Evolutionary conservation across 2,888 invertebrate species (phyloP), one percentile per base, ranked within the genome.

Genomic region (Metalampra italica): DNA sequence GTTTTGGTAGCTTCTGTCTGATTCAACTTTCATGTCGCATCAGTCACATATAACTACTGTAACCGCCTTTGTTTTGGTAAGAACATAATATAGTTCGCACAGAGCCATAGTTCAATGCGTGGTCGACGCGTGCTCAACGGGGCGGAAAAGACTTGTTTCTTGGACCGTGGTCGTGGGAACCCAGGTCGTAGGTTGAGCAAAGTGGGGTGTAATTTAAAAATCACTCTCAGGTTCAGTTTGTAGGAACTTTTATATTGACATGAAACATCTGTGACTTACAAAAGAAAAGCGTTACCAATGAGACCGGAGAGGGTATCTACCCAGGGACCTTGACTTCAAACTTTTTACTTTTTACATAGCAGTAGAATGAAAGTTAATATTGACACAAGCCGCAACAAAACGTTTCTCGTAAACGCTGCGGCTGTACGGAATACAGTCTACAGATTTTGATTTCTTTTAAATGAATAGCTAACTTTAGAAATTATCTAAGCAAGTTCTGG

Each of bases 91-190:
- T 62, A 61, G 64, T 72, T 72, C 68, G 68, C 69, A 73, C 60
- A 75, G 56, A 60, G 52, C 66, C 69, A 69, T 59, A 60, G 62
- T 58, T 65, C 63, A 61, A 57, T 65, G 62, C 60, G 59, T 53
- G 47, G 54, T 45, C 49, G 54, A 47, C 49, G 52, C 53, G 57
- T 59, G 72, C 54, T 60, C 82, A 78, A 39, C 68, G 66, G 68
- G 60, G 72, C 77, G 78, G 73, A 76, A 77, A 77, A 76, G 71
- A 68, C 77, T 66, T 75, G 72, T 56, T 64, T 71, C 75, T 63
- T 78, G 67, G 66, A 78, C 71, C 77, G 69, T 74, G 62, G 53
- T 70, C 81, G 81, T 84, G 83, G 66, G 80, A 82, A 81, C 51
- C 14, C 7, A 37, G 55, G 71, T 74, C 67, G 68, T 57, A 70